A percentile compares a stretch with the other conserved stretches of the same genome.
Conservation (phyloP, 2,888 invertebrate genomes). For the Eudiplozoon nipponicum region DNA sequence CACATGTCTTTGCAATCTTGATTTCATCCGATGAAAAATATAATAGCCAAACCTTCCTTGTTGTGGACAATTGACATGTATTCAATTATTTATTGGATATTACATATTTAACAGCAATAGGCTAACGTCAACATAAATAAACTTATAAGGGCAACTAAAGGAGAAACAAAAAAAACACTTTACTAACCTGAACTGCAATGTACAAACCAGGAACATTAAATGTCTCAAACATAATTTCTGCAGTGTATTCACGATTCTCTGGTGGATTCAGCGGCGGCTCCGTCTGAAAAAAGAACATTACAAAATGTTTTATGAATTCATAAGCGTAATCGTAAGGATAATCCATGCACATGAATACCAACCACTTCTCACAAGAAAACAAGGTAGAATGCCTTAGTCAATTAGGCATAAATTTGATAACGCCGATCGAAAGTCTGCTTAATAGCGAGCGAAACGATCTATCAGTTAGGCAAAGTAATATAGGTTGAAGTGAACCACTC, state of each 20-base stretch:
- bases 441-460: not conserved
- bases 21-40: no score
- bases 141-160: not conserved
- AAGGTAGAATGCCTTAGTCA: no score
- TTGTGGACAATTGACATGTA: no score
- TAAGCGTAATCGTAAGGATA: not conserved
- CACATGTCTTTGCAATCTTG: no score
- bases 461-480: not conserved
- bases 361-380: no score
- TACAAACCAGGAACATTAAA: slow-evolving; percentile 96
- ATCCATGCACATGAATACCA: not conserved
- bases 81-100: no score
- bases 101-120: not conserved
- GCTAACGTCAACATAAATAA: not conserved
- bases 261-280: slow-evolving; percentile 96
- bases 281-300: slow-evolving; percentile 36
- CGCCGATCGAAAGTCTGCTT: not conserved
- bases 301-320: slow-evolving; percentile 1
- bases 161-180: no score
- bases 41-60: no score
- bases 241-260: slow-evolving; percentile 48
- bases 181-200: slow-evolving; percentile 55
- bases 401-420: slow-evolving; percentile 43
- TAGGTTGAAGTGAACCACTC: slow-evolving; percentile 16
- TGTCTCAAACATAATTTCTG: slow-evolving; percentile 98